Conservation (phyloP, 2,888 invertebrate genomes). For the Ochropleura plecta region DNA sequence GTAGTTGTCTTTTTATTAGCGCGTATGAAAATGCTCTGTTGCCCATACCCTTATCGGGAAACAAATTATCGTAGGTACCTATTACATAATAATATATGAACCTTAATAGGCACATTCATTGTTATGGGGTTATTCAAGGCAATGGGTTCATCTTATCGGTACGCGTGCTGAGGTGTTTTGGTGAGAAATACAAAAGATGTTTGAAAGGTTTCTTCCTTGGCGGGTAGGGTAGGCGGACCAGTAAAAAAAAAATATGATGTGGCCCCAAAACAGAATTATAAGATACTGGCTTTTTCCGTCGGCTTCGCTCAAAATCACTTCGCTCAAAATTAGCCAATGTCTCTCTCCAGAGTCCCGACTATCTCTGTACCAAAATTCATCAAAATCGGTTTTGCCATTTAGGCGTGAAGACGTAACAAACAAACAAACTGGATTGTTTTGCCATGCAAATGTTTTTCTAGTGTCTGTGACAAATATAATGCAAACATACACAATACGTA, state of each 20-base stretch:
- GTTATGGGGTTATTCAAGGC: conserved; percentile 40
- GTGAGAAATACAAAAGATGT: background rate
- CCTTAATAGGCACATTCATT: conserved; percentile 37
- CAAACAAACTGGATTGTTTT: background rate
- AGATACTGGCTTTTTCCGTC: too few species aligned
- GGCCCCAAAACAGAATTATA: background rate
- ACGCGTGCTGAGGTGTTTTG: background rate
- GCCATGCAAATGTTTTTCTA: background rate
- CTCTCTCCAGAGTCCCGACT: too few species aligned
- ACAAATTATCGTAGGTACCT: conserved; percentile 29
- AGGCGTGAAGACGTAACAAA: too few species aligned
- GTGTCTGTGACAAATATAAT: background rate
- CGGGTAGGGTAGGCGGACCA: too few species aligned
- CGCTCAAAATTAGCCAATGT: too few species aligned
- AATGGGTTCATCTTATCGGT: conserved; percentile 33
- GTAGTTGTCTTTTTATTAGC: conserved; percentile 20
- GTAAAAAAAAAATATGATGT: background rate
- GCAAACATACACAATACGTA: background rate
- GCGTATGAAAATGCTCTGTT: conserved; percentile 23
- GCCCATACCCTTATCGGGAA: conserved; percentile 20
- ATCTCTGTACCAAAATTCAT: too few species aligned
- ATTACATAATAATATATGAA: conserved; percentile 29
- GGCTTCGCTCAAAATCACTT: too few species aligned
- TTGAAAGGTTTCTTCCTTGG: background rate
- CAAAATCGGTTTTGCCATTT: too few species aligned